These are phyloP conservation scores for Tenebrosternarchus preto DNA, from an alignment of 2,113 vertebrate species.

Conservation along the genomic window DNA sequence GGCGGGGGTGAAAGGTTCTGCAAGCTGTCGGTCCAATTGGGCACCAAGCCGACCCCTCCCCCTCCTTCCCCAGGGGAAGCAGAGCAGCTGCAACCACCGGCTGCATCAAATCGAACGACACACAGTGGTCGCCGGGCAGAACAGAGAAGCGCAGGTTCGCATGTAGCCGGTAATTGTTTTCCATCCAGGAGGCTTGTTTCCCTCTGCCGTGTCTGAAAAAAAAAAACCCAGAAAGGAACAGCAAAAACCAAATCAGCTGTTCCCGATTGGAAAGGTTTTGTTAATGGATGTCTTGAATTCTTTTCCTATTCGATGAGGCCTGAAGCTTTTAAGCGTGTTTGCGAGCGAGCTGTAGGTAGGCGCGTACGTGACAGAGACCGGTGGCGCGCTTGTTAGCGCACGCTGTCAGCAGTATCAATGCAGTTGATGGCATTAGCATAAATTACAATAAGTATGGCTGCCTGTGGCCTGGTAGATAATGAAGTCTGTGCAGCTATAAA, in stretches of 20 bases:
- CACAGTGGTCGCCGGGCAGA: not conserved
- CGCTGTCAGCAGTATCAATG: slow-evolving; percentile 34
- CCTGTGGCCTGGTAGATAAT: slow-evolving; percentile 63
- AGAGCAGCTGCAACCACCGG: slow-evolving; percentile 25
- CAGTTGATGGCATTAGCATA: slow-evolving; percentile 53
- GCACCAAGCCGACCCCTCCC: not conserved
- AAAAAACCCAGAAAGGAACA: slow-evolving; percentile 31
- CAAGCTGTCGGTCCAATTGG: slow-evolving; percentile 46
- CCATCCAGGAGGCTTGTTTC: not conserved
- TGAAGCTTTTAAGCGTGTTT: slow-evolving; percentile 12
- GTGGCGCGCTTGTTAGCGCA: slow-evolving; percentile 57
- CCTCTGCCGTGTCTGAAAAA: not conserved
- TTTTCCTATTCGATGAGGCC: slow-evolving; percentile 25
- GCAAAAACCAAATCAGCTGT: slow-evolving; percentile 38
- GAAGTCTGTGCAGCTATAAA: slow-evolving; percentile 45
- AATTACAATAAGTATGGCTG: slow-evolving; percentile 58
- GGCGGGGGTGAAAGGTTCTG: slow-evolving; percentile 38
- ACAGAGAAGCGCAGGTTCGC: slow-evolving; percentile 7
- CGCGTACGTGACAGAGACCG: slow-evolving; percentile 51
- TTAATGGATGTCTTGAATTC: slow-evolving; percentile 50
- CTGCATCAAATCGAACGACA: not conserved
- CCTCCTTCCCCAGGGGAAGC: not conserved
- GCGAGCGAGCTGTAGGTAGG: slow-evolving; percentile 19
- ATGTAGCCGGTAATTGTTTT: slow-evolving; percentile 38
- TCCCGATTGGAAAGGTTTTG: slow-evolving; percentile 30